These are phyloP conservation scores for Platanista minor DNA, from an alignment of 2,113 vertebrate genomes.

Conservation along the genomic window DNA sequence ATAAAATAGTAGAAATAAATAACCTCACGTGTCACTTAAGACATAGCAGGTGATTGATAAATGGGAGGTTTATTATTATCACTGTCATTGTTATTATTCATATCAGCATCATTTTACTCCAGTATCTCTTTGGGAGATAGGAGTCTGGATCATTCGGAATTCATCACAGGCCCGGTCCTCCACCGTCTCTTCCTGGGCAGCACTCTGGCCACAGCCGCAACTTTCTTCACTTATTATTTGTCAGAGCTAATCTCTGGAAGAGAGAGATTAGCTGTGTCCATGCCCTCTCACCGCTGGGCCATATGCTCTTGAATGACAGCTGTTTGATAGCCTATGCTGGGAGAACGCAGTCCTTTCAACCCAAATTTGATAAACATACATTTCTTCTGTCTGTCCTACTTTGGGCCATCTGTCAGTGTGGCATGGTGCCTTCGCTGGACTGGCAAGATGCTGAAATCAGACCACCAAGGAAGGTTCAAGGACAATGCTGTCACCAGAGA, in stretches of 20 bases:
- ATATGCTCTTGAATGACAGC: conserved; percentile 63
- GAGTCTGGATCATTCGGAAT: background rate
- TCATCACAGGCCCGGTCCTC: accelerated
- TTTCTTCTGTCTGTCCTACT: conserved; percentile 61
- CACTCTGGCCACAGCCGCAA: background rate
- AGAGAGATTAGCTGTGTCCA: conserved; percentile 32
- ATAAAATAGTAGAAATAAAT: background rate
- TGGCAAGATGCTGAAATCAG: background rate
- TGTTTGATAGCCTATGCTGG: conserved; percentile 38
- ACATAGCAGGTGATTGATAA: background rate
- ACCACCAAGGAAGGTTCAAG: conserved; percentile 66
- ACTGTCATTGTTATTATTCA: background rate
- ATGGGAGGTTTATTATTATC: background rate
- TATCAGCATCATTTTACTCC: background rate
- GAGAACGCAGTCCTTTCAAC: conserved; percentile 5
- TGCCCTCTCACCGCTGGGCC: conserved; percentile 45
- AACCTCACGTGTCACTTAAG: background rate
- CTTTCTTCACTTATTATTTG: background rate
- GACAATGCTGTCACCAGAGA: background rate
- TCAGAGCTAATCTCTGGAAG: conserved; percentile 47
- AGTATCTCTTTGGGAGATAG: background rate
- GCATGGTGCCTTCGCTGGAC: background rate
- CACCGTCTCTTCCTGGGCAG: background rate
- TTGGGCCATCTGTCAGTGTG: conserved; percentile 55
- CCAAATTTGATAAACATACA: conserved; percentile 52